A percentile compares a stretch with the other conserved stretches of the same genome.
Conservation (phyloP, 2,888 invertebrate genomes). For the Scelioninae gen. 1 region DNA sequence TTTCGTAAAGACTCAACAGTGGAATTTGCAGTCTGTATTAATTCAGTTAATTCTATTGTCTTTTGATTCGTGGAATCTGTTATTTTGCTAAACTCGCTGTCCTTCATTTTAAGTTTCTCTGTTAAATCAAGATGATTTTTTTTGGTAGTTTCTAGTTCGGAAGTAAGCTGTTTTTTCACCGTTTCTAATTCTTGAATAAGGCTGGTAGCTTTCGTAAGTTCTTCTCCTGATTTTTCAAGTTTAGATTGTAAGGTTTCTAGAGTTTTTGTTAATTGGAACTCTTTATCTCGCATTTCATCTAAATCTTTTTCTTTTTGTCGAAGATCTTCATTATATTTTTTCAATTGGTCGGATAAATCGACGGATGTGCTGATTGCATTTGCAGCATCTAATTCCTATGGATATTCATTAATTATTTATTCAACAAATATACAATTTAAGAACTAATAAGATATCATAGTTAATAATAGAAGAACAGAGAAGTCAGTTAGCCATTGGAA, state of each 20-base stretch:
- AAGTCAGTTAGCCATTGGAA: too few relatives aligned
- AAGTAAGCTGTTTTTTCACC: conserved; percentile 73
- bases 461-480: too few relatives aligned
- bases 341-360: conserved; percentile 85
- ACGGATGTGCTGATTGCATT: conserved; percentile 87
- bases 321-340: conserved; percentile 82
- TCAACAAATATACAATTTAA: too few relatives aligned
- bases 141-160: conserved; percentile 71
- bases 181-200: conserved; percentile 70
- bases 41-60: conserved; percentile 68
- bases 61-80: conserved; percentile 60
- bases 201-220: conserved; percentile 71
- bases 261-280: conserved; percentile 75
- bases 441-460: too few relatives aligned
- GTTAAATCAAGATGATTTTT: conserved; percentile 70
- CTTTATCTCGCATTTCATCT: conserved; percentile 76
- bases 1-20: conserved; percentile 68
- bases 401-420: background rate
- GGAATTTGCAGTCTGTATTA: conserved; percentile 71
- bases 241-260: conserved; percentile 74
- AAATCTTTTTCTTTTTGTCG: conserved; percentile 82
- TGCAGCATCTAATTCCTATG: conserved; percentile 86
- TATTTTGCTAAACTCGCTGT: conserved; percentile 72
- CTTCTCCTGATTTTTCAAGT: conserved; percentile 68
- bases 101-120: conserved; percentile 67